Evolutionary conservation across 1,140 invertebrate genomes (phyloP), one percentile per base, ranked within the genome.

Genomic region (Zaprionus nigranus): DNA sequence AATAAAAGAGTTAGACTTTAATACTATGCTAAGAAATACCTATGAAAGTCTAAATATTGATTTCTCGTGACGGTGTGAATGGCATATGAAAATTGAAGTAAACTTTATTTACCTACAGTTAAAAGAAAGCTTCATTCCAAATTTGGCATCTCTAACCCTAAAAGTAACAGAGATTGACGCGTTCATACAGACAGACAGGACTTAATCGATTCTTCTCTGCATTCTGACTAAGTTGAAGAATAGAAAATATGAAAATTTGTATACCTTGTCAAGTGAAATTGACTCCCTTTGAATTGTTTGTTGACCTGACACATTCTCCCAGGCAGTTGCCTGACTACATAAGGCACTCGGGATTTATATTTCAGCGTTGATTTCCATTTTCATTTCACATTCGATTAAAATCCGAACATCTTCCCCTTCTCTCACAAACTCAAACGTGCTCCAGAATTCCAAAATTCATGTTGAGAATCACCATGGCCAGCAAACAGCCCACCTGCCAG

Each of bases 401-500:
- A 22, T 13, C 46, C 46, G 12, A 22, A 51, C 46, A 24, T 20
- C 6, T n/a, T 46, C 7, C 40, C 2, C 40, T 3, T 51, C 11
- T 24, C 20, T 22, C 20, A 9, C 46, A 22, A 24, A 13, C 20
- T 24, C 20, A 22, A 51, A 24, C 40, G 43, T 49, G 43, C 43
- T 49, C 2, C 43, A 49, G 17, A 17, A 20, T 34, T n/a, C n/a
- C 46, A 13, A 60, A 60, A 71, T 71, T 64, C 7, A 75, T 70
- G 60, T 59, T 38, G 40, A 22, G 22, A 17, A 40, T 53, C 30
- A 40, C 22, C 20, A 77, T 77, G 75, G 70, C 57, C 24, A 5
- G 9, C 26, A 77, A 67, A 34, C 75, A 51, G n/a, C 64, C 76
- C 17, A 88, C 78, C 2, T 51, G 28, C 40, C 81, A 79, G 15